Conservation (phyloP, 2,888 invertebrate species). For the Molanna angustata region DNA sequence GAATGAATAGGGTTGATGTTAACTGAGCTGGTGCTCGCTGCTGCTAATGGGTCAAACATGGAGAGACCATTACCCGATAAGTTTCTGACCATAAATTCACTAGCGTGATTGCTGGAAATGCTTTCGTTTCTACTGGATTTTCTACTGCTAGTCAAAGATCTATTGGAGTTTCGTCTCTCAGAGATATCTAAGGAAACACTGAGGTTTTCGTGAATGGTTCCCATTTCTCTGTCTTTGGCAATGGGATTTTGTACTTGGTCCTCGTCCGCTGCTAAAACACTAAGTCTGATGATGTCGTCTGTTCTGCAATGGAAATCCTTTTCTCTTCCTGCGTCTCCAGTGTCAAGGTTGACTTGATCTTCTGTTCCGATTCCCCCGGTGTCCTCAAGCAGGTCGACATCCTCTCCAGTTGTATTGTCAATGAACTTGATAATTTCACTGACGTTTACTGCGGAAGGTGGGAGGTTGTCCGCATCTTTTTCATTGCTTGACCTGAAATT, state of each 20-base stretch:
- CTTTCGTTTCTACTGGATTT: slow-evolving; percentile 45
- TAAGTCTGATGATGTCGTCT: slow-evolving; percentile 23
- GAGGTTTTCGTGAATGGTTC: slow-evolving; percentile 22
- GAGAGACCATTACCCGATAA: slow-evolving; percentile 51
- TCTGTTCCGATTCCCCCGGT: too few relatives aligned
- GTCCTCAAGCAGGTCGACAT: too few relatives aligned
- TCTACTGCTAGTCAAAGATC: slow-evolving; percentile 34
- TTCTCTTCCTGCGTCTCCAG: background rate
- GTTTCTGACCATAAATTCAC: slow-evolving; percentile 47
- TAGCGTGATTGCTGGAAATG: slow-evolving; percentile 25
- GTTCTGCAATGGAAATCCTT: slow-evolving; percentile 11
- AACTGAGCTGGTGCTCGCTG: slow-evolving; percentile 19
- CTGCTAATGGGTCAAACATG: slow-evolving; percentile 51
- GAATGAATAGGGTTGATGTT: slow-evolving; percentile 34
- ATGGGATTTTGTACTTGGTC: slow-evolving; percentile 6
- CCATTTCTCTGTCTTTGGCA: slow-evolving; percentile 20
- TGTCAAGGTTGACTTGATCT: background rate
- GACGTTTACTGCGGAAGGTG: too few relatives aligned
- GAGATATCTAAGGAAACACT: slow-evolving; percentile 12
- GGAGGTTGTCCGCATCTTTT: too few relatives aligned
- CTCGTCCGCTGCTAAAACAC: slow-evolving; percentile 21
- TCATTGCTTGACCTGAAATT: too few relatives aligned
- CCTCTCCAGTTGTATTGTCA: too few relatives aligned
- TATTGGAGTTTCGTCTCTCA: slow-evolving; percentile 27
- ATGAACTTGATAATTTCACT: too few relatives aligned